Conservation (phyloP, 1,140 invertebrate species). For the Drosophila tsacasi region DNA sequence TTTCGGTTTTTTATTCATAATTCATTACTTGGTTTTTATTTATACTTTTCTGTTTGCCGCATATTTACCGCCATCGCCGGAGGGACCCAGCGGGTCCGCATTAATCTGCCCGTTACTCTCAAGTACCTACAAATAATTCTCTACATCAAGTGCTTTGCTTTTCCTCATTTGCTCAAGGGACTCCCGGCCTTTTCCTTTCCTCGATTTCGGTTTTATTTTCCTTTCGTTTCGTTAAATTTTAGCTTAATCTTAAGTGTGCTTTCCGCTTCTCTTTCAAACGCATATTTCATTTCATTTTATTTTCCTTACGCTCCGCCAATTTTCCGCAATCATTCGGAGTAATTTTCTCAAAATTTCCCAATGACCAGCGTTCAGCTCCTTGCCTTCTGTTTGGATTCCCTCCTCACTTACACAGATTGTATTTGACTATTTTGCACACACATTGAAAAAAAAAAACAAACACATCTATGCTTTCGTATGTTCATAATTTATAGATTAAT, state of each 20-base stretch:
- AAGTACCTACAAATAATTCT: constrained; percentile 61
- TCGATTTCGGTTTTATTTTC: constrained; percentile 1
- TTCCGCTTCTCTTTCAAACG: constrained; percentile 7
- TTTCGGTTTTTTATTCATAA: constrained; percentile 57
- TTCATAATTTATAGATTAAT: constrained; percentile 48
- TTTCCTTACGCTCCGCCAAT: constrained; percentile 26
- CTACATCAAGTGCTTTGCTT: constrained; percentile 59
- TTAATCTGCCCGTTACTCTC: constrained; percentile 26
- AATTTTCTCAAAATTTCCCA: constrained; percentile 38
- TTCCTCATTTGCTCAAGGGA: constrained; percentile 19
- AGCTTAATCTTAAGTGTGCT: constrained; percentile 61
- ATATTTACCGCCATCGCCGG: constrained; percentile 8
- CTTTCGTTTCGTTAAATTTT: constrained; percentile 50
- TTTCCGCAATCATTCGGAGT: constrained; percentile 37
- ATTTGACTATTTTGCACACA: constrained; percentile 55
- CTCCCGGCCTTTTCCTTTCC: background rate
- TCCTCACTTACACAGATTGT: constrained; percentile 43
- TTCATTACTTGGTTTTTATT: constrained; percentile 73
- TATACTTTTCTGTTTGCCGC: constrained; percentile 51
- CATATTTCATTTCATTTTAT: background rate
- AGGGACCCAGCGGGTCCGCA: constrained; percentile 7
- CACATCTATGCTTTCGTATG: constrained; percentile 39
- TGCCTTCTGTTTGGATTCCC: background rate
- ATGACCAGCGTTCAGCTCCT: constrained; percentile 22
- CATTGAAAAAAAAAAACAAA: constrained; percentile 54